Evolutionary conservation across 1,140 invertebrate genomes (phyloP), one percentile per base, ranked within the genome.

Genomic region (Rhopalosiphum padi): DNA sequence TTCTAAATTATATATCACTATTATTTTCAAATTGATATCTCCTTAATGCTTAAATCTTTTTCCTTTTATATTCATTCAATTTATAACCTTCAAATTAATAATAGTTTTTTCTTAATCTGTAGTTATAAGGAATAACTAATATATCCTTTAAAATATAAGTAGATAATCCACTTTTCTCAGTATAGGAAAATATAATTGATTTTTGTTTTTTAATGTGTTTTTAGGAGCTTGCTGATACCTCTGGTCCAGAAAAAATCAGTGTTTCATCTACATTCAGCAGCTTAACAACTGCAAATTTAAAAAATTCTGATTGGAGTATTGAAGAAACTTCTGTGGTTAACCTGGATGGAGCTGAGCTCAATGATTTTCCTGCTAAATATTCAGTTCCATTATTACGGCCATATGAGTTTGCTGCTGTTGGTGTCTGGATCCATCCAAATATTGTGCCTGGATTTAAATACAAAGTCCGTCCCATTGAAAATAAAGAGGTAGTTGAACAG

Each of bases 361-460:
- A 96, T 68, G 97, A 97, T 95, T 95, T 97, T 51, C 97, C 97
- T 9, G 96, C 96, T 5, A 95, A 96, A 48, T 97, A 97, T 95
- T 95, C 95, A 22, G 96, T 97, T 15, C 96, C 96, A 55, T 95
- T 96, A 4, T 95, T 97, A 1, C 95, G 96, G 41, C 95, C 96
- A 4, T 96, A 97, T 94, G 97, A 97, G 95, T 96, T 97, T 94
- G 96, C 97, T 0, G 97, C 97, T 46, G 96, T 97, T 94, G 97
- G 97, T 93, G 96, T 97, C 30, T 97, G 97, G 95, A 96, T 97
- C 88, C 97, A 98, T 95, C 96, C 96, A 60, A 95, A 96, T 91
- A 96, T 98, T 91, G 95, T 96, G 88, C 96, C 97, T 93, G 97
- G 97, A 68, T 98, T 97, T 96, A 96, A 96, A 95, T 98, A 98